Evolutionary conservation across 2,797 vertebrate species (phyloP), one percentile per base, ranked within the genome.

Genomic region (Loriculus beryllinus): DNA sequence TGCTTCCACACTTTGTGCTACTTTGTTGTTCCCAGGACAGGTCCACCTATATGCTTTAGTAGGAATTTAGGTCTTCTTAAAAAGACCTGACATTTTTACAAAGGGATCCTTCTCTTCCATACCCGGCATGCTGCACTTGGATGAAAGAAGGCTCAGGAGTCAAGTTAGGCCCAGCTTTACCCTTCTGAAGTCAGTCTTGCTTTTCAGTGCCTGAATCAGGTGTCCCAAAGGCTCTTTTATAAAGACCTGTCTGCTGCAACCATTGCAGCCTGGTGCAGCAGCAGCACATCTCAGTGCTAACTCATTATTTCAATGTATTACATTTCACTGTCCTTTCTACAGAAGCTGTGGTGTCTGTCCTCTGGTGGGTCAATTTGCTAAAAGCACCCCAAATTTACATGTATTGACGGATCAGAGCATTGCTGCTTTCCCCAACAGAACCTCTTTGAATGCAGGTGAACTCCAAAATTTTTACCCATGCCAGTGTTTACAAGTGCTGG

Each of bases 31-130:
- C 8, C 28, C 63, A 57, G 26, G 19, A 22, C 29, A 77, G 13
- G 52, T 29, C 22, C 14, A 56, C 8, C 26, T 25, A 20, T 3
- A 37, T 0, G 0, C 22, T 48, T 56, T 40, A 76, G 14, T 4
- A n/a, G 14, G 16, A 79, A 47, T 79, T 63, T 14, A 59, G 16
- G 33, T 15, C 1, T 62, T 84, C 81, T 29, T 7, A 7, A 35
- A 71, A 16, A 35, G 7, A 59, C 0, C 3, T 42, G 26, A 37
- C 0, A 56, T 72, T 75, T 85, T 70, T 40, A 43, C 29, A 45
- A 40, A 8, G 9, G 10, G 31, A 43, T 74, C 67, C 13, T 59
- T 67, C 47, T 69, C 28, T 74, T 48, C 33, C 21, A 33, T 5
- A 7, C 12, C 86, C 64, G 56, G 22, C 17, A 26, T 23, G 39